Evolutionary conservation across 92 coral and sea anemone genomes (phyloP).

Genomic region (Heteractis magnifica): DNA sequence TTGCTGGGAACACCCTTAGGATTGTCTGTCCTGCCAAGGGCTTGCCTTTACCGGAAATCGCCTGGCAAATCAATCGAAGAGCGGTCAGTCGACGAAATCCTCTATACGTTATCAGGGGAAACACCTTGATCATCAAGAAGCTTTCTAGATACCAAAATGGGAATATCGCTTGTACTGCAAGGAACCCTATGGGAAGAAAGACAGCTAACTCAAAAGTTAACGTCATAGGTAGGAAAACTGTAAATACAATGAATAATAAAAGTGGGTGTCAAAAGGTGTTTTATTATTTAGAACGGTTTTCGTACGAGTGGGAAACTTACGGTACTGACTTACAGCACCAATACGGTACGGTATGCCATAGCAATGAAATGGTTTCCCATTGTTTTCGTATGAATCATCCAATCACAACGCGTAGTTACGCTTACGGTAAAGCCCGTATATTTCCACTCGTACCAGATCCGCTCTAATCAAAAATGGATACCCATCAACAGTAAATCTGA

Average conservation of each 20-base stretch:
- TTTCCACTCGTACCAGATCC: too few relatives aligned
- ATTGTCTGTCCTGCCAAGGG: slow-evolving; percentile 65
- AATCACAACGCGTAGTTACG: too few relatives aligned
- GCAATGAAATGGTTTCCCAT: too few relatives aligned
- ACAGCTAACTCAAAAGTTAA: slow-evolving; percentile 37
- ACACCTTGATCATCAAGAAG: slow-evolving; percentile 45
- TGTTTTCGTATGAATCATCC: too few relatives aligned
- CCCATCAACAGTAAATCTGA: too few relatives aligned
- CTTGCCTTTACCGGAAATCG: slow-evolving; percentile 57
- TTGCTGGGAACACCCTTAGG: slow-evolving; percentile 52
- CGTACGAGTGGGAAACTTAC: too few relatives aligned
- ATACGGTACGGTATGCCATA: too few relatives aligned
- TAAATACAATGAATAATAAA: not conserved
- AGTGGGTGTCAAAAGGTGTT: too few relatives aligned
- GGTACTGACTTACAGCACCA: too few relatives aligned
- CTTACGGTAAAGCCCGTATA: too few relatives aligned
- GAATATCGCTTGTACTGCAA: slow-evolving; percentile 65
- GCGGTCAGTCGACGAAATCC: slow-evolving; percentile 1
- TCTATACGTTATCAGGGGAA: slow-evolving; percentile 20
- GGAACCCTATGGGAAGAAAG: slow-evolving; percentile 73
- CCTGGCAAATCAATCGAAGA: slow-evolving; percentile 60
- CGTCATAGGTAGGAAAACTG: slow-evolving; percentile 57
- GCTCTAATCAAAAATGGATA: too few relatives aligned
- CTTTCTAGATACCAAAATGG: slow-evolving; percentile 64
- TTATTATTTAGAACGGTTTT: too few relatives aligned